A percentile compares a stretch with the other conserved stretches of the same genome.
Conservation (phyloP, 1,140 invertebrate species). For the Drosophila insularis region DNA sequence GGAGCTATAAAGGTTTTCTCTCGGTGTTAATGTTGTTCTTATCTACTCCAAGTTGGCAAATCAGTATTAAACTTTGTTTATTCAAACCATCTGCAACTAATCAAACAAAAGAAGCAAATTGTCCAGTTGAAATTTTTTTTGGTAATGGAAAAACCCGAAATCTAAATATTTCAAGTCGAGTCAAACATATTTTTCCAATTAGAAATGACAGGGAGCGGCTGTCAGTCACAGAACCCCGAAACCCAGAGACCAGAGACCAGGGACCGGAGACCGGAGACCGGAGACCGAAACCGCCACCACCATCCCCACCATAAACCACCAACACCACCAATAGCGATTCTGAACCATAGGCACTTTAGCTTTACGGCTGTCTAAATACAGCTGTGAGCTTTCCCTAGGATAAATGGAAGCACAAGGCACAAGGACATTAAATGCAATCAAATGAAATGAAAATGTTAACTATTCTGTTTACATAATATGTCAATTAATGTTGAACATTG, state of each 20-base stretch:
- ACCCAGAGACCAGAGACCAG: too few relatives aligned
- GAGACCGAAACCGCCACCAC: neutral
- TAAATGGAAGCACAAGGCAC: neutral
- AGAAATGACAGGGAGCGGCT: conserved; percentile 16
- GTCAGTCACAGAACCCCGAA: conserved; percentile 4
- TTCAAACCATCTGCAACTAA: neutral
- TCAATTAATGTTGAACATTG: conserved; percentile 43
- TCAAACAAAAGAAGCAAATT: neutral
- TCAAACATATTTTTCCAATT: conserved; percentile 14
- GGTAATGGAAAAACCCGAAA: neutral
- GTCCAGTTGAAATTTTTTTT: neutral
- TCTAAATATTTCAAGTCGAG: neutral
- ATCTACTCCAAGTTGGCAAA: too few relatives aligned
- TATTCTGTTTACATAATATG: conserved; percentile 63
- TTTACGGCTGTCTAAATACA: conserved; percentile 17
- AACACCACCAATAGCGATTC: neutral
- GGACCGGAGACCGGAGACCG: too few relatives aligned
- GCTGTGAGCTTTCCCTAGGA: conserved; percentile 10
- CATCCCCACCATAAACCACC: neutral
- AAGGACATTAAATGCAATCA: conserved; percentile 14
- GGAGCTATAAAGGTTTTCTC: neutral
- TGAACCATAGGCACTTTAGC: conserved; percentile 7
- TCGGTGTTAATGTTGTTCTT: too few relatives aligned
- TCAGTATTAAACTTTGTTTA: too few relatives aligned
- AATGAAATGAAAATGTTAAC: conserved; percentile 46